Conservation (phyloP, 2,797 vertebrate species). For the Thripadectes ignobilis region DNA sequence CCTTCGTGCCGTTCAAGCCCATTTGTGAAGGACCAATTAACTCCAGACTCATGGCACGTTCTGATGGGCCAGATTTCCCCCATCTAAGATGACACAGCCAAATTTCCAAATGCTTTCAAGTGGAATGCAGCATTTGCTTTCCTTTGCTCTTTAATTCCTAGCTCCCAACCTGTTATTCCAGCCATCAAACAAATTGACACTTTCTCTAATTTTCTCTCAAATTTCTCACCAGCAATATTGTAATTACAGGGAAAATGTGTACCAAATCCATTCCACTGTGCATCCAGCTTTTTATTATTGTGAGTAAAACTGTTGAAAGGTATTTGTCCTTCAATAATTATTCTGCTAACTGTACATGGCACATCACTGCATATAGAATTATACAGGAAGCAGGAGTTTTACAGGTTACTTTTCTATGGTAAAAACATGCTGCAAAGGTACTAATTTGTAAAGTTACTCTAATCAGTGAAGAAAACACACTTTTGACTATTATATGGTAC, state of each 20-base stretch:
- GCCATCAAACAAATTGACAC: background rate
- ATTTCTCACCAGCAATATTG: background rate
- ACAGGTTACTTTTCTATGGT: background rate
- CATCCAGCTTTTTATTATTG: constrained; percentile 57
- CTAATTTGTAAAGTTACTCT: background rate
- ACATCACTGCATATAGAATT: constrained; percentile 22
- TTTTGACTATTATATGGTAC: background rate
- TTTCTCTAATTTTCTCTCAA: background rate
- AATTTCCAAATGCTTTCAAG: background rate
- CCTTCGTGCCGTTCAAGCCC: background rate
- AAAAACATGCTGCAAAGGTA: constrained; percentile 36
- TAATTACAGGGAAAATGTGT: background rate
- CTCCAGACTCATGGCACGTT: background rate
- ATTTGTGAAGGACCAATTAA: background rate
- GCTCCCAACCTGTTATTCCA: background rate
- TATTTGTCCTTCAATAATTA: constrained; percentile 14
- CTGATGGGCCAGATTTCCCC: background rate
- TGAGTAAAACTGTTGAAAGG: constrained; percentile 47
- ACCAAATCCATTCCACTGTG: background rate
- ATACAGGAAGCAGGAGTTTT: constrained; percentile 41
- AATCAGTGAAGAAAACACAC: constrained; percentile 17
- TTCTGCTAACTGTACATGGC: constrained; percentile 44
- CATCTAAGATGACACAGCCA: background rate
- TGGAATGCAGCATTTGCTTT: background rate
- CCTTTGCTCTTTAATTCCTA: background rate